Evolutionary conservation across 1,140 invertebrate species (phyloP), one percentile per base, ranked within the genome.

Genomic region (Campoletis sonorensis): DNA sequence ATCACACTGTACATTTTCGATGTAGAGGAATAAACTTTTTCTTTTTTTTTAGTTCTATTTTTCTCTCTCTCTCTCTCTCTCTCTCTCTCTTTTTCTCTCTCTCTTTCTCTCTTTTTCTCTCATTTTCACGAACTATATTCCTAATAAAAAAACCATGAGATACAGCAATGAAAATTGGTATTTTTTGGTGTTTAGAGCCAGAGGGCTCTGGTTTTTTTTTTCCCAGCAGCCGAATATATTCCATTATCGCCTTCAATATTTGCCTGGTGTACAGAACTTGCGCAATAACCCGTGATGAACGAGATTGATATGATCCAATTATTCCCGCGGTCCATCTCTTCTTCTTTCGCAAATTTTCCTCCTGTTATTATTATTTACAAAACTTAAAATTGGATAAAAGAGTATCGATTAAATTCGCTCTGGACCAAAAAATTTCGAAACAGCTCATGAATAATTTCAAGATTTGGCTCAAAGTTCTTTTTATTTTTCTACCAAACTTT

Each of bases 241-340:
- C n/a, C 26, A 8, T 70, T 33, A 10, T 23, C 73, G 11, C 26
- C 73, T 27, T 33, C 51, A 18, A 40, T 75, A 37, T 79, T 45
- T 45, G 40, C 54, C 71, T 33, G 26, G 23, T 64, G 15, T 37
- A 79, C 37, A 51, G 3, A 30, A 67, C 21, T 79, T 81, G 75
- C 75, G 86, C 86, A 89, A 90, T 91, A 91, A 90, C 90, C 87
- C 86, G 80, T 79, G 82, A 84, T 88, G 87, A 90, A 89, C 85
- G 85, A 85, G 86, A 90, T 90, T 89, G 90, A 91, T 90, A 85
- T 84, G 64, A 61, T 58, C 40, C 61, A 64, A 67, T 51, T 67
- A n/a, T 79, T 40, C 26, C 67, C 33, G 37, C 7, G 18, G 51
- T 54, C n/a, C 10, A 54, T 54, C 51, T 54, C 11, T 54, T 54